Percentiles rank a stretch among this genome's conserved stretches.
Conservation (phyloP, 2,797 vertebrate species). For the Aeoliscus strigatus region DNA sequence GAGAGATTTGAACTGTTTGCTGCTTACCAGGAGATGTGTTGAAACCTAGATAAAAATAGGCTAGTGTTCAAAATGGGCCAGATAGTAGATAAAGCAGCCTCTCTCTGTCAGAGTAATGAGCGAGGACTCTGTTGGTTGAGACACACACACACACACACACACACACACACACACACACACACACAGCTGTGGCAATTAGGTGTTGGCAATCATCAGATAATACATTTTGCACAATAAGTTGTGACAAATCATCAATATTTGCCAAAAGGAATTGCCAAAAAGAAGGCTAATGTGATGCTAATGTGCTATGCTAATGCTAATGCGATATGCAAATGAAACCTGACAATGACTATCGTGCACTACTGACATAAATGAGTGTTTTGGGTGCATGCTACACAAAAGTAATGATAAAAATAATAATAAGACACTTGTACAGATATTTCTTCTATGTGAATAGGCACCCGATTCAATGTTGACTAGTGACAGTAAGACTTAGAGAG, state of each 20-base stretch:
- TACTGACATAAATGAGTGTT: no score
- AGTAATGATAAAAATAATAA: no score
- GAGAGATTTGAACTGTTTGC: constrained; percentile 25
- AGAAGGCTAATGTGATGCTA: no score
- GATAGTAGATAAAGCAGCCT: constrained; percentile 68
- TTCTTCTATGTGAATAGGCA: no score
- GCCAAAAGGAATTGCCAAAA: no score
- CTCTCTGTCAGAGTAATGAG: constrained; percentile 68
- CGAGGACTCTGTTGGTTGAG: constrained; percentile 48
- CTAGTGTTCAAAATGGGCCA: constrained; percentile 68
- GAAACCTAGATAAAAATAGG: constrained; percentile 71
- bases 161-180: constrained; percentile 15
- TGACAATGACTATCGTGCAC: no score
- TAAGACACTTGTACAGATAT: no score
- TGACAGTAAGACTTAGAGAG: no score
- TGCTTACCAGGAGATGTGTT: constrained; percentile 48
- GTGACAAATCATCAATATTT: constrained; percentile 46
- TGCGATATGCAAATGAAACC: constrained; percentile 7
- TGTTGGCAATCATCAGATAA: constrained; percentile 46
- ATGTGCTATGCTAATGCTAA: constrained; percentile 24
- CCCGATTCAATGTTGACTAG: no score
- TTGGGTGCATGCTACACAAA: no score
- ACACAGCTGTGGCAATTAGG: constrained; percentile 59
- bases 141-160: constrained; percentile 15
- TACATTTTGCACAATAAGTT: constrained; percentile 51